A percentile compares a stretch with the other conserved stretches of the same genome.
These are phyloP conservation scores for Poecilia gillii DNA, from an alignment of 2,797 vertebrate species.

Conservation along the genomic window DNA sequence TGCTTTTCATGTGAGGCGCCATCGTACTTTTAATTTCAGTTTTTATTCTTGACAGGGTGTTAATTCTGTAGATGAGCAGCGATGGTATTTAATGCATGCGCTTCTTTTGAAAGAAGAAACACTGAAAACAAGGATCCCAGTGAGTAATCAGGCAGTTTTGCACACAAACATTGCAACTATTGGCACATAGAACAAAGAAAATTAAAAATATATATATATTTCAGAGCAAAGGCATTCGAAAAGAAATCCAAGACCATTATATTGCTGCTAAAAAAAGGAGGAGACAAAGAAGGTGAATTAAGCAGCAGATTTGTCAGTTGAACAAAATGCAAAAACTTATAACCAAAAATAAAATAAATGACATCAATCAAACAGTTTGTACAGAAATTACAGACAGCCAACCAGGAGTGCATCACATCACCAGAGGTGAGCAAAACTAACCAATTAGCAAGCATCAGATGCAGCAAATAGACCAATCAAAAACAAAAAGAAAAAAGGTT, in stretches of 20 bases:
- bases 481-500: conserved; percentile 55
- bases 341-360: conserved; percentile 7
- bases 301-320: conserved; percentile 77
- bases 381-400: conserved; percentile 82
- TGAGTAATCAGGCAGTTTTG: conserved; percentile 76
- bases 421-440: conserved; percentile 81
- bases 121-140: conserved; percentile 72
- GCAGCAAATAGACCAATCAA: conserved; percentile 82
- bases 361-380: conserved; percentile 70
- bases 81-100: conserved; percentile 74
- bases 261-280: conserved; percentile 67
- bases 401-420: conserved; percentile 79
- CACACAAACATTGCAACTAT: conserved; percentile 74
- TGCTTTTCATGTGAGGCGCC: conserved; percentile 36
- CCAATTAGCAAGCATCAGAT: conserved; percentile 86
- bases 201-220: conserved; percentile 63
- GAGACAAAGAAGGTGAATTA: conserved; percentile 76
- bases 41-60: conserved; percentile 53
- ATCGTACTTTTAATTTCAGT: conserved; percentile 22
- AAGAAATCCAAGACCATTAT: conserved; percentile 79
- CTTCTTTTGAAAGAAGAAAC: conserved; percentile 72
- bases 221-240: conserved; percentile 77
- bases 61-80: conserved; percentile 75
- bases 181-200: conserved; percentile 74
- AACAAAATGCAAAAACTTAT: conserved; percentile 76